These are phyloP conservation scores for Todus mexicanus DNA, from an alignment of 2,797 vertebrate genomes.

Conservation along the genomic window DNA sequence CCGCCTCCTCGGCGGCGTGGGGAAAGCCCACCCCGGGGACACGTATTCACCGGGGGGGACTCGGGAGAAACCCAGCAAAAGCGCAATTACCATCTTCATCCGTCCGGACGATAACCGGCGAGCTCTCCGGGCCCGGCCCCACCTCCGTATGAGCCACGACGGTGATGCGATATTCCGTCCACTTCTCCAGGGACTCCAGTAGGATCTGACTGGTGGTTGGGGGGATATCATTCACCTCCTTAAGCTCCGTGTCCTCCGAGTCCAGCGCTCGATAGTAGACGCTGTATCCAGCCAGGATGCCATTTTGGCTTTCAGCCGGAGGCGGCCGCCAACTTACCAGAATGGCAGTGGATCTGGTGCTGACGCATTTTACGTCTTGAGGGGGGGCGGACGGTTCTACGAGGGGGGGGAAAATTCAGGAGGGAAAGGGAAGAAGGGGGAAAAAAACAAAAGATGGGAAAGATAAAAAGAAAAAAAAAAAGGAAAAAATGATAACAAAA, in stretches of 20 bases:
- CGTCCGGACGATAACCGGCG: slow-evolving; percentile 88
- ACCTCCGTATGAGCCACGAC: slow-evolving; percentile 88
- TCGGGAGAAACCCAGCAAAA: neutral
- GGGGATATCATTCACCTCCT: slow-evolving; percentile 84
- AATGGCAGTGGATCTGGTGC: slow-evolving; percentile 94
- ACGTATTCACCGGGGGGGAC: neutral
- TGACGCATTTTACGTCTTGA: slow-evolving; percentile 96
- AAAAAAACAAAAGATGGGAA: slow-evolving; percentile 79
- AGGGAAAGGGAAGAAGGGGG: slow-evolving; percentile 45
- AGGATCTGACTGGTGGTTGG: slow-evolving; percentile 83
- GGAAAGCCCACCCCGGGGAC: neutral
- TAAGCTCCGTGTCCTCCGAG: slow-evolving; percentile 80
- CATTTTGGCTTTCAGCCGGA: slow-evolving; percentile 90
- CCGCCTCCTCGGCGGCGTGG: rapidly evolving
- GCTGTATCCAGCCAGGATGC: slow-evolving; percentile 90
- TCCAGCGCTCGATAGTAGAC: slow-evolving; percentile 90
- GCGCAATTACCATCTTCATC: slow-evolving; percentile 90
- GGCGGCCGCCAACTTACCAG: slow-evolving; percentile 99
- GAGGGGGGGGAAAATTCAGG: slow-evolving; percentile 71
- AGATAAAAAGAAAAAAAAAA: slow-evolving; percentile 85
- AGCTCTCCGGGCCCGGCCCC: slow-evolving; percentile 91
- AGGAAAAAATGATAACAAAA: slow-evolving; percentile 88
- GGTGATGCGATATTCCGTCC: slow-evolving; percentile 91
- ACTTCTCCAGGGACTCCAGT: slow-evolving; percentile 93
- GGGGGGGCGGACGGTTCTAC: slow-evolving; percentile 98